Conservation (phyloP, 1,140 invertebrate species). For the Anoplophora glabripennis region DNA sequence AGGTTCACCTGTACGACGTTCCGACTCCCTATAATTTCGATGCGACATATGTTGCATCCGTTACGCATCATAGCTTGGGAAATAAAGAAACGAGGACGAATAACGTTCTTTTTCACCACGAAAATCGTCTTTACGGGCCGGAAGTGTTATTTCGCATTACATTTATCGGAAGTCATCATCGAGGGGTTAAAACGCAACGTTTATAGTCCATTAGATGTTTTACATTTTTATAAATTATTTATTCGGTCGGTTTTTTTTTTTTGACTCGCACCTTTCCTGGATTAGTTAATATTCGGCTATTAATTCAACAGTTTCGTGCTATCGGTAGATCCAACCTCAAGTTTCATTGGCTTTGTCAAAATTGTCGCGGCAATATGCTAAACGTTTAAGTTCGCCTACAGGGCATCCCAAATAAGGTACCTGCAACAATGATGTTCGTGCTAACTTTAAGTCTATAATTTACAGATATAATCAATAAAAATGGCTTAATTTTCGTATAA, state of each 20-base stretch:
- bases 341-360: no score
- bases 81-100: conserved; percentile 7
- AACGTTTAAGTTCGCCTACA: no score
- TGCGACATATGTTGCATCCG: conserved; percentile 18
- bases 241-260: not conserved
- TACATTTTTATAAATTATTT: conserved; percentile 1
- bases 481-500: no score
- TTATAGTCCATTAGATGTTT: conserved; percentile 9
- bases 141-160: conserved; percentile 2
- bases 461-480: no score
- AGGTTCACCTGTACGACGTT: conserved; percentile 7
- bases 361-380: no score
- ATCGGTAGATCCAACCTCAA: no score
- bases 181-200: conserved; percentile 9
- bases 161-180: not conserved
- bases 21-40: not conserved
- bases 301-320: no score
- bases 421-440: no score
- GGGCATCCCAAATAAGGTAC: no score
- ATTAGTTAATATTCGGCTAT: no score
- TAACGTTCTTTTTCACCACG: conserved; percentile 10
- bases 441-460: no score
- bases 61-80: conserved; percentile 20
- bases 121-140: conserved; percentile 4
- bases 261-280: not conserved